phyloP scores from a whole-genome alignment of 2,797 vertebrate species.

The Chanos chanos region DNA sequence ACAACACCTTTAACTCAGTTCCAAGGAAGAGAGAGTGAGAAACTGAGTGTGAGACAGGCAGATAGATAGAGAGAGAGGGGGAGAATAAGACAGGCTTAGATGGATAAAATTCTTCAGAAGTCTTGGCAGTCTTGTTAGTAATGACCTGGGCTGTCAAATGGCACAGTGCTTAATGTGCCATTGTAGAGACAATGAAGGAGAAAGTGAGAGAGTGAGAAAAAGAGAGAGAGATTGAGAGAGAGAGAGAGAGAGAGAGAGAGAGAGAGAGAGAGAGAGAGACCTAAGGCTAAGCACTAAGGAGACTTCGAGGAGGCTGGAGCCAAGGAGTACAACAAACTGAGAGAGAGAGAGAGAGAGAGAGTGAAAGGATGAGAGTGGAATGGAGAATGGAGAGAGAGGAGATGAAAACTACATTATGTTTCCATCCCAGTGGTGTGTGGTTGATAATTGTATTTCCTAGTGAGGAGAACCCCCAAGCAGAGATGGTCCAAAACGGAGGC shows the following conservation, averaged over 20 bases:
- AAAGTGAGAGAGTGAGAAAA: neutral
- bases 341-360: neutral
- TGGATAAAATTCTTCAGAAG: neutral
- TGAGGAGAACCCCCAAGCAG: too few relatives aligned
- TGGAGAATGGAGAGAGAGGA: slow-evolving; percentile 14
- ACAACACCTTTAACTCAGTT: slow-evolving; percentile 11
- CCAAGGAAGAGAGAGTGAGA: neutral
- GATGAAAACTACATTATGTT: slow-evolving; percentile 30
- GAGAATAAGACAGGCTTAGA: neutral
- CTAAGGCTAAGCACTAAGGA: slow-evolving; percentile 2
- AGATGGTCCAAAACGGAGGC: slow-evolving; percentile 27
- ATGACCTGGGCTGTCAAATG: too few relatives aligned
- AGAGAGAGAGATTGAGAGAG: neutral
- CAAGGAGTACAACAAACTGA: neutral
- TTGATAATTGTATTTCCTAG: slow-evolving; percentile 43
- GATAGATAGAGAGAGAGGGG: neutral
- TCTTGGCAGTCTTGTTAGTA: neutral
- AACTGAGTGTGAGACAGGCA: neutral
- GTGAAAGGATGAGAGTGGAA: slow-evolving; percentile 14
- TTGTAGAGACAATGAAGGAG: too few relatives aligned
- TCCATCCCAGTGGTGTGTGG: slow-evolving; percentile 33
- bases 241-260: neutral
- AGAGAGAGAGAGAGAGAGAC: neutral
- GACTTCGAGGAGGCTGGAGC: slow-evolving; percentile 11
- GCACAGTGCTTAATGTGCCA: too few relatives aligned